Base-by-base conservation (phyloP, 1,140 invertebrate genomes). In the Philopotamus ludificatus region DNA sequence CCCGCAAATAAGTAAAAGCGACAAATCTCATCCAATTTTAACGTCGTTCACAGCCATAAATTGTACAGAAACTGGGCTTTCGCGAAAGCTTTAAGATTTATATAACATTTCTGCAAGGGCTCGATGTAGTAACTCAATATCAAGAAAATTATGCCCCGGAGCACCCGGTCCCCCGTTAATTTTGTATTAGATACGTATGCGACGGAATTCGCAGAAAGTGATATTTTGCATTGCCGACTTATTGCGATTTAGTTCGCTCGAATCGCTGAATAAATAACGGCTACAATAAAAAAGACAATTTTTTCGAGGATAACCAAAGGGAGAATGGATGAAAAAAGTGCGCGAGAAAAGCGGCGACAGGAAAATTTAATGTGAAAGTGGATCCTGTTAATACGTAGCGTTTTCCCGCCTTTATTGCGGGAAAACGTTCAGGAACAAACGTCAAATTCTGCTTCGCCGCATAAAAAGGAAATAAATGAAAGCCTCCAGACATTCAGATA, bases 11-110 rank as follows among this genome's bases (percentile, higher is more conserved):
- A 55, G 15, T 39, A 21, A 16, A 42, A 57, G 21, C 34, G 54
- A 57, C 54, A 42, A 57, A 57, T 39, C 50, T 16, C 23, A 39
- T 57, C 34, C 54, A 42, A 57, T 57, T 41, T 42, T 22, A 41
- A 22, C 39, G 34, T 57, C 54, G 34, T 55, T 25, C 54, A 15
- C 23, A 16, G 39, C 34, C n/a, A 57, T 42, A 42, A 57, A 57
- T 57, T 57, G 54, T 16, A 57, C 39, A 22, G 16, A 20, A 22
- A 53, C 22, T 53, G 18, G 50, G 50, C 22, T 53, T 26, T 12
- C 22, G 39, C 54, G 39, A 22, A 8, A 39, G 34, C 39, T 22
- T 26, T 26, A 12, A 57, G 16, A 57, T 57, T 26, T 57, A 12
- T 7, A 55, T 34, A 34, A 34, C 28, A 34, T 34, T 34, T 34